Percentiles rank a stretch among this genome's conserved stretches.
phyloP scores from a whole-genome alignment of 2,888 invertebrate species.

The Auanema freiburgensis region DNA sequence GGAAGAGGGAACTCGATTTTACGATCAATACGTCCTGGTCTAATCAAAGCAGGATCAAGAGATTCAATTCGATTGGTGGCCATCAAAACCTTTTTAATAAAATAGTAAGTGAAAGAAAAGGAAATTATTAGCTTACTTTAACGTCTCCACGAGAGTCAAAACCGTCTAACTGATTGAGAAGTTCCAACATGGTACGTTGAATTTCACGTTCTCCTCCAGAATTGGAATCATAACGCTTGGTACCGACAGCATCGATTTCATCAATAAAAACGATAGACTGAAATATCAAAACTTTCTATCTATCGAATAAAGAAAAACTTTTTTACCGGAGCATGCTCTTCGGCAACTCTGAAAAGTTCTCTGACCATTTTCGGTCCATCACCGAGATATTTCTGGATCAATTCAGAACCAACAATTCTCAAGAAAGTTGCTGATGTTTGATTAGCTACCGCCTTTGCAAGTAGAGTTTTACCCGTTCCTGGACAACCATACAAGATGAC shows the following conservation, averaged over 20 bases:
- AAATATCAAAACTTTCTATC: slow-evolving; percentile 7
- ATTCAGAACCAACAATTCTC: slow-evolving; percentile 81
- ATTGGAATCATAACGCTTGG: slow-evolving; percentile 95
- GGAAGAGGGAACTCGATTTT: slow-evolving; percentile 99
- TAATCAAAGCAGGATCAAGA: slow-evolving; percentile 93
- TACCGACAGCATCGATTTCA: slow-evolving; percentile 96
- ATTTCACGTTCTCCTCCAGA: slow-evolving; percentile 99
- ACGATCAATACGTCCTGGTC: slow-evolving; percentile 96
- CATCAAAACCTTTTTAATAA: slow-evolving; percentile 88
- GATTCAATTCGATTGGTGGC: slow-evolving; percentile 98
- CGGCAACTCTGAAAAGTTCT: slow-evolving; percentile 96
- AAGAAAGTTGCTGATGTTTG: slow-evolving; percentile 98
- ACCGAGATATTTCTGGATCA: slow-evolving; percentile 92
- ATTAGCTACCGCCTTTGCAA: slow-evolving; percentile 98
- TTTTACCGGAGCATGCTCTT: slow-evolving; percentile 86
- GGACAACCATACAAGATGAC: slow-evolving; percentile 97
- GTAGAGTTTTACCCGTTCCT: slow-evolving; percentile 94
- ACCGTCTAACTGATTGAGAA: slow-evolving; percentile 96
- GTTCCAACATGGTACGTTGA: slow-evolving; percentile 97
- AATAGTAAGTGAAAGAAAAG: slow-evolving; percentile 1
- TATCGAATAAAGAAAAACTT: background rate
- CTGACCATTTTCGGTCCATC: slow-evolving; percentile 98
- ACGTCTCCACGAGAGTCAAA: slow-evolving; percentile 95
- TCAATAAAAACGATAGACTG: slow-evolving; percentile 96
- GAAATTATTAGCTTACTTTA: slow-evolving; percentile 72